Base-by-base conservation (phyloP, 2,113 vertebrate genomes). In the Amia ocellicauda region DNA sequence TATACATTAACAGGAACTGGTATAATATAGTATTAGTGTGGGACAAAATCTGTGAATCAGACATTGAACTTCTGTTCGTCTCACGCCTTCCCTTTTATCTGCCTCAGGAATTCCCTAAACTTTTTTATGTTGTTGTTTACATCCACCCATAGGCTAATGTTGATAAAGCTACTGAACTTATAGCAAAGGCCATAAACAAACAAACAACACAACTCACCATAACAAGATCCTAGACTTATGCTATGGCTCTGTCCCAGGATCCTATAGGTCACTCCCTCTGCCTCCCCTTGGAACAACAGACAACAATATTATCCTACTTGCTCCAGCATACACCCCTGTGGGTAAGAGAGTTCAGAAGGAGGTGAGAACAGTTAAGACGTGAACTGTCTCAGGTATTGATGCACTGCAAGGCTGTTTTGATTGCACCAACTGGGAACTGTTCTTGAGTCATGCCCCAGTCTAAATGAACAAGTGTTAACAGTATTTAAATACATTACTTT, bases 201-300 rank as follows among this genome's bases (percentile, higher is more conserved):
- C n/a, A n/a, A n/a, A n/a, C n/a, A n/a, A n/a, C n/a, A 41, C 41
- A 19, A 60, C 42, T 23, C 24, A 7, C 22, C 19, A 24, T 16
- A 19, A 55, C 29, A 55, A 26, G 53, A 55, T 14, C 24, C 53
- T 55, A 13, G 53, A 55, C 23, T 23, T 8, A 23, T 55, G 26
- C 24, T 55, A 55, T 28, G 53, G 26, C 53, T 17, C 53, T 27
- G 20, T 55, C 53, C 53, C 26, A 24, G 52, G 52, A 54, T 22
- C 20, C 20, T 54, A 27, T 23, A 54, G 52, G 23, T 23, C 22
- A 11, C 24, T 55, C 24, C 24, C 11, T 4, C 23, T 55, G 19
- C 53, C 26, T 7, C 23, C 26, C 24, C 53, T 55, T 26, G 24
- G 53, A 55, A 13, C 22, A 55, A 27, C 53, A 24, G 53, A 55